Base-by-base conservation (phyloP, 2,888 invertebrate genomes). In the Ellobium chinense region DNA sequence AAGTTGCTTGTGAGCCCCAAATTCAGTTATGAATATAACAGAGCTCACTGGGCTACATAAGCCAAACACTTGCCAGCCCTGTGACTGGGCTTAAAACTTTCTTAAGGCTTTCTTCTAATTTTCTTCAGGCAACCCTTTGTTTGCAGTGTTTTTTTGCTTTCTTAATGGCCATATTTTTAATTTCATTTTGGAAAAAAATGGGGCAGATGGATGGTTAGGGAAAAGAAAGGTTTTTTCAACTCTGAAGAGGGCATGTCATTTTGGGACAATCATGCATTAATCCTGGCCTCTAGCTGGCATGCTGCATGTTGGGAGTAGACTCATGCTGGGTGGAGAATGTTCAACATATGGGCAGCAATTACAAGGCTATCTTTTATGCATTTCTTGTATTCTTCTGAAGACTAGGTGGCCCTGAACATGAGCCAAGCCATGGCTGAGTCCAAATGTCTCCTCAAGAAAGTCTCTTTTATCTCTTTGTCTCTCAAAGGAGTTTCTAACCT, bases 1-100 rank as follows among this genome's bases (percentile, higher is more conserved):
- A 87, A 87, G 87, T 88, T 89, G 86, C 86, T 88, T 87, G 87
- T 86, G 83, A 84, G 86, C 83, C 83, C 85, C 84, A 82, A 80
- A 83, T 81, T 82, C 84, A 86, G 85, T 85, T 84, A 87, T 87
- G 87, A 87, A 86, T 85, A 85, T 86, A 85, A 86, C 78, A 37
- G 78, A 78, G 70, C 78, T 78, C 56, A 66, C 63, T 54, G 70
- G 70, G 37, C 68, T 58, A 77, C 77, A 82, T 81, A 82, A 75
- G 82, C 66, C 75, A 70, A 81, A 73, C 70, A 78, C 74, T 77
- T 84, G 82, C 85, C n/a, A 83, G 83, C 83, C 81, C 83, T 76
- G 81, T 68, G 78, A 58, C 76, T 82, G 82, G 39, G 36, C 65
- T 34, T 73, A 80, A 31, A 69, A 76, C 68, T 74, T 74, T 77